Evolutionary conservation across 2,797 vertebrate species (phyloP), one percentile per base, ranked within the genome.

Genomic region (Pogonophryne albipinna): DNA sequence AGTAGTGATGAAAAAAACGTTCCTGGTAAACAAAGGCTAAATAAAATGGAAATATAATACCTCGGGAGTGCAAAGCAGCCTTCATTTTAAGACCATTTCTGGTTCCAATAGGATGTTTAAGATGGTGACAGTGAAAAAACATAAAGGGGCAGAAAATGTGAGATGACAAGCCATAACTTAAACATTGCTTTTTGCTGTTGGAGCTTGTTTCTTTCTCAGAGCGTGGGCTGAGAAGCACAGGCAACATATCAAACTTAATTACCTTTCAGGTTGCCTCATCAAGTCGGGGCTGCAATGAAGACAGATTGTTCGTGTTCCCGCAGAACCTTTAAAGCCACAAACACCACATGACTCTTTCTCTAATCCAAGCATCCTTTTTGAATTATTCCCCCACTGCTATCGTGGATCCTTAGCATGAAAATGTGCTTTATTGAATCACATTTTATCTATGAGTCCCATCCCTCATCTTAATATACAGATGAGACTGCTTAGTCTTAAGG

Each of bases 181-280:
- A 86, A 92, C 86, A 90, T 80, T 82, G 88, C 86, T 87, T 91
- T 90, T 87, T 91, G 86, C 91, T 91, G 87, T 91, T 93, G 82
- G 81, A 89, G 89, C 90, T 93, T 94, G 92, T 94, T 94, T 92
- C 90, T 84, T 78, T 84, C 83, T 90, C 71, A 86, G 79, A 93
- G 90, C 84, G 71, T 89, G 84, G 88, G 89, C 87, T 78, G 91
- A 80, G 87, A 83, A 84, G 87, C 88, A 78, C 89, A 78, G 89
- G 92, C 92, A 93, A 94, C 92, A 94, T 93, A 92, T 95, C 93
- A 95, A 93, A 94, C 88, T 89, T 94, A 94, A 95, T 95, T 93
- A 95, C 93, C 92, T 94, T 92, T 95, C 92, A 91, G 92, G 90
- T 93, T 90, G 90, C 90, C 92, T 94, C 93, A 94, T 95, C 94